Base-by-base conservation (phyloP, 2,888 invertebrate genomes). In the Leucoma salicis region DNA sequence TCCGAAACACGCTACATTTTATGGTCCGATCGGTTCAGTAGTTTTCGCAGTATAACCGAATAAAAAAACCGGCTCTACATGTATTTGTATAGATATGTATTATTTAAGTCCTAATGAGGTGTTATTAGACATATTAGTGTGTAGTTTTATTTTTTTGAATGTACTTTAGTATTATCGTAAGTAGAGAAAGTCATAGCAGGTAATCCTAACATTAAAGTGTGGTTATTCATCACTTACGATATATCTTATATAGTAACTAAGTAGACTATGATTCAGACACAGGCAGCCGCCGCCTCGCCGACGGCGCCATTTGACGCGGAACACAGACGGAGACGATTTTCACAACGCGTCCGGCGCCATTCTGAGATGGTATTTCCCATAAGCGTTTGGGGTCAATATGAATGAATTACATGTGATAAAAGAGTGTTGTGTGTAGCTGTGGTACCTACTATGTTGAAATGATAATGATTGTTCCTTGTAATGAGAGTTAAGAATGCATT, bases 321-420 rank as follows among this genome's bases (percentile, higher is more conserved):
- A 45, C 42, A 55, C 36, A 49, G 45, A 31, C 53, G 51, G 37
- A 59, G 46, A 56, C 55, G 49, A 34, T 47, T 49, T 49, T 38
- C 58, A 52, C 61, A 46, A 50, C 42, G 44, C 42, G 63, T 52
- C 62, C 63, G 65, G 66, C 66, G 66, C 64, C 65, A 46, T 35
- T 46, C 52, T 57, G 46, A 41, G 42, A 49, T 61, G 51, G 41
- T 44, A 48, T 50, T 54, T 53, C 60, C 63, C 58, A 54, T 55
- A 46, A 49, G 45, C 53, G 44, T 49, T 46, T 47, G 43, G 40
- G 45, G 39, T 49, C 49, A 43, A 44, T 55, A 49, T 24, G 14
- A 34, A 45, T 32, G 38, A 38, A 39, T 40, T 39, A 42, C 13
- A 14, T n/a, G 14, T 10, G 25, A 12, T 14, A 16, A 14, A 29